A percentile compares a stretch with the other conserved stretches of the same genome.
Evolutionary conservation across 2,888 invertebrate genomes (phyloP).

Genomic region (Acanthosoma haemorrhoidale): DNA sequence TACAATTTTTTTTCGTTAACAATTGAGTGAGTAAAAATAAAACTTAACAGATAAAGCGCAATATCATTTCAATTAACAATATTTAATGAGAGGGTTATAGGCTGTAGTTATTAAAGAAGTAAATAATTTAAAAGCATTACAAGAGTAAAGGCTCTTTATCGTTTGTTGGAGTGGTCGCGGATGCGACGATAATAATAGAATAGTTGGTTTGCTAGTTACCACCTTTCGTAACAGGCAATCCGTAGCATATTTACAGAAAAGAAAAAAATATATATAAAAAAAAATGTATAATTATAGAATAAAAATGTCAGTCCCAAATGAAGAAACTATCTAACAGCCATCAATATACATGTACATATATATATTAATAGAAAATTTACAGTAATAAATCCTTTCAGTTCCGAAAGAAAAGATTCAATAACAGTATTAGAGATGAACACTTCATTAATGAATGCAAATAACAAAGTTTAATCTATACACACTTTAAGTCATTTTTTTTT

Average conservation of each 20-base stretch:
- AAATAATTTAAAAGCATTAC: constrained; percentile 13
- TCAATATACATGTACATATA: background rate
- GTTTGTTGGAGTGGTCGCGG: too few species aligned
- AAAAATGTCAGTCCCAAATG: background rate
- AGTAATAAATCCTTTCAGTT: background rate
- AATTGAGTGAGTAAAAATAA: constrained; percentile 11
- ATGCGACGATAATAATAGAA: too few species aligned
- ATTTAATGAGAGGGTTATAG: constrained; percentile 11
- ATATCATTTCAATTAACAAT: constrained; percentile 18
- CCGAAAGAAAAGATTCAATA: background rate
- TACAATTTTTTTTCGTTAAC: constrained; percentile 2
- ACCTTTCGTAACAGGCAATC: too few species aligned
- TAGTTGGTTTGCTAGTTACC: too few species aligned
- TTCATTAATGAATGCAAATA: background rate
- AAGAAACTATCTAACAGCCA: background rate
- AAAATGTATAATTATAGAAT: background rate
- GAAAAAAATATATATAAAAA: too few species aligned
- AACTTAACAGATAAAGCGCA: constrained; percentile 25
- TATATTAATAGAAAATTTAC: background rate
- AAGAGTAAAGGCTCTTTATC: too few species aligned
- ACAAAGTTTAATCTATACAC: background rate
- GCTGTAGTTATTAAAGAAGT: constrained; percentile 14
- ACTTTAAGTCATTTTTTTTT: background rate
- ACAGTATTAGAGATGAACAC: background rate
- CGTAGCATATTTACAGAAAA: too few species aligned